phyloP scores from a whole-genome alignment of 1,140 invertebrate genomes.

The Scaptomyza graminum region DNA sequence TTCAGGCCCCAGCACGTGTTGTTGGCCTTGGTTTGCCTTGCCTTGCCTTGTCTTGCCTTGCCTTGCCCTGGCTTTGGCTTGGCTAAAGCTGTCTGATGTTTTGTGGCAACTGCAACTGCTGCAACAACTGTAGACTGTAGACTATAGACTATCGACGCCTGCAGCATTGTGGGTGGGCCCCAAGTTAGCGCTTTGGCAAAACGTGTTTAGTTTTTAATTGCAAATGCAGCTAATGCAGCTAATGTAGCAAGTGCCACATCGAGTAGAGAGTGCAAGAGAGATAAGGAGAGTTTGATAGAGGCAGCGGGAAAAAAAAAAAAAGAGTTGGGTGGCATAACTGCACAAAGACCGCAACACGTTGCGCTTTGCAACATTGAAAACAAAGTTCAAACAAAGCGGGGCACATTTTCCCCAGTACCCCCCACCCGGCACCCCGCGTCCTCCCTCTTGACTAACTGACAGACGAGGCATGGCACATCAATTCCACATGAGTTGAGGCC shows the following conservation, averaged over 20 bases:
- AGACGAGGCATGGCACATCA: conserved; percentile 77
- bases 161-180: conserved; percentile 69
- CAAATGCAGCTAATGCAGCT: conserved; percentile 62
- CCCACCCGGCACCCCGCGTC: neutral
- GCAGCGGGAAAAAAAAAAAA: conserved; percentile 20
- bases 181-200: conserved; percentile 31
- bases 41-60: neutral
- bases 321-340: conserved; percentile 21
- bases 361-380: conserved; percentile 72
- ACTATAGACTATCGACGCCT: conserved; percentile 54
- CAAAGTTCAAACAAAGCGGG: conserved; percentile 77
- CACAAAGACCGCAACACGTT: conserved; percentile 36
- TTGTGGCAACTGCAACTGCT: conserved; percentile 43
- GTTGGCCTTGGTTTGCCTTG: conserved; percentile 64
- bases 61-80: neutral
- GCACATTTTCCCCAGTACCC: conserved; percentile 21
- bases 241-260: conserved; percentile 22
- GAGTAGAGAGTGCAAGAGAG: neutral
- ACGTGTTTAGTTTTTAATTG: conserved; percentile 82
- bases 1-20: conserved; percentile 65
- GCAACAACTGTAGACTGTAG: conserved; percentile 19
- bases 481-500: conserved; percentile 78
- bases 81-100: conserved; percentile 26
- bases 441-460: conserved; percentile 39
- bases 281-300: conserved; percentile 2